These are phyloP conservation scores for Augochlorella aurata DNA, from an alignment of 2,888 invertebrate genomes.

Conservation along the genomic window DNA sequence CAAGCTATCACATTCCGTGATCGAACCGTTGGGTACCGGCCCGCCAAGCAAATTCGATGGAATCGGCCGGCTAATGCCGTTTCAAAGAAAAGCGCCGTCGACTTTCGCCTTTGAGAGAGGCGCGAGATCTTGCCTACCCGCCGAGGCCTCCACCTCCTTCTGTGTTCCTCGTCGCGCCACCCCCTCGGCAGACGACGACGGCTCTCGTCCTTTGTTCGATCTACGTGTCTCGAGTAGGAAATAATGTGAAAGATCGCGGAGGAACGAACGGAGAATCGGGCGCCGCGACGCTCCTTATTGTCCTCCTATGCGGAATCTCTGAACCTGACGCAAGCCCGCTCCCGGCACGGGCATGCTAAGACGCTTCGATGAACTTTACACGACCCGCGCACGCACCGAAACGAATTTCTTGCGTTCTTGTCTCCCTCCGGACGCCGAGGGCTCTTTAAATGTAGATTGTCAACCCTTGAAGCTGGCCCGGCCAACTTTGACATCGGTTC, in stretches of 20 bases:
- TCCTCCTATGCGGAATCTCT: slow-evolving; percentile 45
- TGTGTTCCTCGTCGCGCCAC: neutral
- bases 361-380: slow-evolving; percentile 18
- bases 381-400: neutral
- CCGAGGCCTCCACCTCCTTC: neutral
- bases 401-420: neutral
- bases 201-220: slow-evolving; percentile 45
- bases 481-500: neutral
- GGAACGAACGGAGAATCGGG: slow-evolving; percentile 32
- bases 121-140: slow-evolving; percentile 44
- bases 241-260: slow-evolving; percentile 62
- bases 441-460: neutral
- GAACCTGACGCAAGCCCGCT: slow-evolving; percentile 34
- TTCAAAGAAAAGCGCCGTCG: slow-evolving; percentile 58
- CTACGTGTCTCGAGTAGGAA: slow-evolving; percentile 61
- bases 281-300: slow-evolving; percentile 42
- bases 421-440: neutral
- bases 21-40: slow-evolving; percentile 61
- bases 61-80: slow-evolving; percentile 68
- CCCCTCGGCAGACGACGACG: neutral
- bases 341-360: slow-evolving; percentile 7
- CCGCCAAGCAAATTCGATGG: slow-evolving; percentile 61
- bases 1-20: slow-evolving; percentile 74
- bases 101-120: slow-evolving; percentile 55
- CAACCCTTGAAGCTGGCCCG: neutral